phyloP scores from a whole-genome alignment of 2,797 vertebrate species.

The Tokudaia tokunoshimensis region DNA sequence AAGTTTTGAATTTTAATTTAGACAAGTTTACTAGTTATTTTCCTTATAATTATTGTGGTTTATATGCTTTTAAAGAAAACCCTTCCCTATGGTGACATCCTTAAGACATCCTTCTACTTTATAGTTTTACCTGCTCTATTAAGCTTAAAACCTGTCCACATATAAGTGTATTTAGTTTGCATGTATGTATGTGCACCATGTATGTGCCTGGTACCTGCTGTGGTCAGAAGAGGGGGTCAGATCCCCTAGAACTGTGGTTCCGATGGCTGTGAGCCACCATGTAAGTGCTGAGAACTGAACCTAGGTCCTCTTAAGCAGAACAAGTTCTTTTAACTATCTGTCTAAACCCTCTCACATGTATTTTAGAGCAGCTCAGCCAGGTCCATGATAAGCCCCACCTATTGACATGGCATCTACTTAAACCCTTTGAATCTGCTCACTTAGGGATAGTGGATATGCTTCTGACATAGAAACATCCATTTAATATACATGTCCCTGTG shows the following conservation, averaged over 20 bases:
- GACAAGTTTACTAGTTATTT: background rate
- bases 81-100: background rate
- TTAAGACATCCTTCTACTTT: background rate
- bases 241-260: background rate
- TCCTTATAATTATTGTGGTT: background rate
- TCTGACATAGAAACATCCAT: background rate
- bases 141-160: conserved; percentile 3
- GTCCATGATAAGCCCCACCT: background rate
- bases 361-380: background rate
- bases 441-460: background rate
- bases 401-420: background rate
- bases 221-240: background rate
- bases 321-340: background rate
- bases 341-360: background rate
- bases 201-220: background rate
- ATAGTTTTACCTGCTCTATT: background rate
- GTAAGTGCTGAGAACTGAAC: background rate
- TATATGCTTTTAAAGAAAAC: conserved; percentile 17
- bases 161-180: background rate
- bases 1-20: conserved; percentile 44
- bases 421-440: background rate
- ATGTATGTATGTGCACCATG: background rate
- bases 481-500: background rate
- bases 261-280: background rate
- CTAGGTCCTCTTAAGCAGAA: background rate